Base-by-base conservation (phyloP, 1,140 invertebrate species). In the Pectinophora gossypiella region DNA sequence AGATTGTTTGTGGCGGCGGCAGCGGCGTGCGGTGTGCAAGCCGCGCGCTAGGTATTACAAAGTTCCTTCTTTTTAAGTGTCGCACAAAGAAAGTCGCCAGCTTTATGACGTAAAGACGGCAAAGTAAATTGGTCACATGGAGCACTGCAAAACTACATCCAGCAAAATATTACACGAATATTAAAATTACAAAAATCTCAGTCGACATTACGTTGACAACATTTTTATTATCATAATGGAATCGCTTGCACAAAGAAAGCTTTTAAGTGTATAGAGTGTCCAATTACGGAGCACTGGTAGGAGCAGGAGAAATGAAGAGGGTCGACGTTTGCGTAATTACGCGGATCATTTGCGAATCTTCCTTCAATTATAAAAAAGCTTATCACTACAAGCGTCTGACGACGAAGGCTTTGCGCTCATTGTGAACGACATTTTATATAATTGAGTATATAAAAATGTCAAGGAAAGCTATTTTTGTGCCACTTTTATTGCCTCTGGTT, bases 311-410 rank as follows among this genome's bases (percentile, higher is more conserved):
- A 72, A 83, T 83, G 82, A 85, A 76, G 75, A 83, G 82, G 82
- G 79, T 85, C 73, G 82, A 83, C 82, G 69, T 82, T 75, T 76
- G 73, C 68, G 76, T 85, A 84, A 85, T 84, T 84, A 84, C 66
- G 72, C 66, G 78, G 78, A 85, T 85, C 78, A 82, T 85, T 85
- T 80, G 71, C 67, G 70, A 83, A 77, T 82, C 65, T 74, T 68
- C 57, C 67, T 64, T 59, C 66, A 80, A 85, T 82, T 82, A 80
- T 72, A 74, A 76, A 76, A 77, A 85, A 73, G 57, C 68, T 74
- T 74, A 69, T 76, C 71, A 66, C 68, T 77, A 71, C 63, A 74
- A 68, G 58, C 61, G 61, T 61, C 60, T 56, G 46, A 63, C 66
- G 62, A 68, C 55, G 47, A 59, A 49, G 59, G 59, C 62, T 71